phyloP scores from a whole-genome alignment of 2,797 vertebrate genomes.

The Acrocephalus scirpaceus region DNA sequence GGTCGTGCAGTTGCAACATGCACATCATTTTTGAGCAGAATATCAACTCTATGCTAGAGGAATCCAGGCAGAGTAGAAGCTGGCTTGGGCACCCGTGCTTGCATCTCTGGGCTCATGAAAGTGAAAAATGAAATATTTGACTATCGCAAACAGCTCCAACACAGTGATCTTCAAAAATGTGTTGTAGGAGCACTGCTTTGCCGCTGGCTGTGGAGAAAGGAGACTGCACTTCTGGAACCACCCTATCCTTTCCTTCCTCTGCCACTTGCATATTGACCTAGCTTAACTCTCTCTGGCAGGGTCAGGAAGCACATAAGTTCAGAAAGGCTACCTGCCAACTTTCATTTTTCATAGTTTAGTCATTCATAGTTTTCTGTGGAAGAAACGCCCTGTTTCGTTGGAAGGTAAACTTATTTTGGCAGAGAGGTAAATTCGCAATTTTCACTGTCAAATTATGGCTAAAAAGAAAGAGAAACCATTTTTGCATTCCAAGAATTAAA shows the following conservation, averaged over 20 bases:
- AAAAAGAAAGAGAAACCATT: conserved; percentile 70
- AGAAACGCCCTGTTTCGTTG: conserved; percentile 60
- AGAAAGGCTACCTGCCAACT: conserved; percentile 56
- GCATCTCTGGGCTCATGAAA: conserved; percentile 58
- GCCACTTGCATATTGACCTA: conserved; percentile 13
- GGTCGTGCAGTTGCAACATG: conserved; percentile 55
- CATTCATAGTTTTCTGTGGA: conserved; percentile 58
- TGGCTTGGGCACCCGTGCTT: conserved; percentile 37
- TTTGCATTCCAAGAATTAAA: conserved; percentile 72
- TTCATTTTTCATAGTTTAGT: conserved; percentile 58
- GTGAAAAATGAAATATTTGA: conserved; percentile 63
- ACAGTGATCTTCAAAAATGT: conserved; percentile 58
- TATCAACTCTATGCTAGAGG: neutral
- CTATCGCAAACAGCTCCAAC: conserved; percentile 57
- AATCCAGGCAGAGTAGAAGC: conserved; percentile 55
- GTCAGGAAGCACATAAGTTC: conserved; percentile 55
- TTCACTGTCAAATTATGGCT: conserved; percentile 66
- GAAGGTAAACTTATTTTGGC: conserved; percentile 70
- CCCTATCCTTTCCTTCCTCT: neutral
- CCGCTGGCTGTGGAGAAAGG: neutral
- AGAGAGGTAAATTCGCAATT: conserved; percentile 57
- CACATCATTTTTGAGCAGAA: conserved; percentile 51
- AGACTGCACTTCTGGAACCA: conserved; percentile 23
- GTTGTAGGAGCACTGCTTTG: conserved; percentile 13
- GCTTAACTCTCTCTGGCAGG: conserved; percentile 46